Evolutionary conservation across 2,113 vertebrate species (phyloP).

Genomic region (Carassius gibelio): DNA sequence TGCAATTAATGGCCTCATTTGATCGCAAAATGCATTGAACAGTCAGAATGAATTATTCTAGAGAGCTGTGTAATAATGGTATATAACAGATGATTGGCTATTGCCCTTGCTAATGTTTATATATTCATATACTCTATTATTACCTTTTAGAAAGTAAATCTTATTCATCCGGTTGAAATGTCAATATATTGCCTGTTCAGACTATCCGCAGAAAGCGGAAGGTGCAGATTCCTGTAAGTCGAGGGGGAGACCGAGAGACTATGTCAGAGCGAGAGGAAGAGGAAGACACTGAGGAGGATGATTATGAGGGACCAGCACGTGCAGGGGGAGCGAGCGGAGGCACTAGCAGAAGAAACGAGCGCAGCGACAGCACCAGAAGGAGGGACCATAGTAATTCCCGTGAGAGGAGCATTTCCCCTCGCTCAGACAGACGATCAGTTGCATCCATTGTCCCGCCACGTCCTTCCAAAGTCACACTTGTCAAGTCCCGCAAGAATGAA

Average conservation of each 20-base stretch:
- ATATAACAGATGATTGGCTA: background rate
- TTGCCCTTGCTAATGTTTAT: background rate
- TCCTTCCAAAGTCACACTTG: slow-evolving; percentile 93
- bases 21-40: background rate
- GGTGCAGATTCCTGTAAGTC: slow-evolving; percentile 89
- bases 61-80: background rate
- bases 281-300: slow-evolving; percentile 87
- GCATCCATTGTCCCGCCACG: slow-evolving; percentile 84
- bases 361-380: slow-evolving; percentile 71
- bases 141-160: too few species aligned
- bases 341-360: slow-evolving; percentile 78
- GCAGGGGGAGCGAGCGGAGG: slow-evolving; percentile 64
- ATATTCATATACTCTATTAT: background rate
- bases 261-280: slow-evolving; percentile 90
- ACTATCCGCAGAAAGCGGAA: slow-evolving; percentile 96
- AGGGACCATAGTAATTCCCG: slow-evolving; percentile 86
- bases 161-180: background rate
- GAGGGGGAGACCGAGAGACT: slow-evolving; percentile 84
- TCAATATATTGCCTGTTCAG: slow-evolving; percentile 65
- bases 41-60: background rate
- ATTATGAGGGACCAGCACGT: slow-evolving; percentile 77
- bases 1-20: background rate
- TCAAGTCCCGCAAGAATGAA: slow-evolving; percentile 97
- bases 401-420: slow-evolving; percentile 88
- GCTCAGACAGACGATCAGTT: slow-evolving; percentile 88